Conservation (phyloP, 1,140 invertebrate genomes). For the Nylanderia fulva region DNA sequence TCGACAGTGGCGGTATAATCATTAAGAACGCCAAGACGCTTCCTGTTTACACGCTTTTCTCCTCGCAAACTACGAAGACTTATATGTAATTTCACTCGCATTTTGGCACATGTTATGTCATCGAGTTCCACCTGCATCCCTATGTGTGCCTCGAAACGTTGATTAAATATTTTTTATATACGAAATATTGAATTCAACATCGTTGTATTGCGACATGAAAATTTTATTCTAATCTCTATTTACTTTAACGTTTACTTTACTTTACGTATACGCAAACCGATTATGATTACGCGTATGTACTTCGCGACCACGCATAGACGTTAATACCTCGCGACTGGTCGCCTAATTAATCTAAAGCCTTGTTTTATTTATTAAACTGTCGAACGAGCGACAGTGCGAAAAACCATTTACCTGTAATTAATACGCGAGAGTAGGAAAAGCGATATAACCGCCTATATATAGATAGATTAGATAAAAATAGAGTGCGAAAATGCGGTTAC, state of each 20-base stretch:
- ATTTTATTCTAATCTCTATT: not conserved
- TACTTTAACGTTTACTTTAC: constrained; percentile 7
- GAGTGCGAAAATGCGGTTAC: constrained; percentile 51
- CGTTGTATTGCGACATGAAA: too few species aligned
- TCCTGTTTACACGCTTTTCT: not conserved
- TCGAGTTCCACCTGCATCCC: not conserved
- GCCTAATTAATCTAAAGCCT: constrained; percentile 40
- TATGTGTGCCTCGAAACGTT: too few species aligned
- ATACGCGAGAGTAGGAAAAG: constrained; percentile 29
- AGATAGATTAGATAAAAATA: constrained; percentile 49
- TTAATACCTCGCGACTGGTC: not conserved
- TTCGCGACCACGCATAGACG: not conserved
- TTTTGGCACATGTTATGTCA: not conserved
- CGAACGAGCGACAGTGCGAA: constrained; percentile 37
- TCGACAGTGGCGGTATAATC: not conserved
- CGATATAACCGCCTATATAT: constrained; percentile 8
- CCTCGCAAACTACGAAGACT: not conserved
- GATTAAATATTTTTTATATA: too few species aligned
- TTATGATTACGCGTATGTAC: not conserved
- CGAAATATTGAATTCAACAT: too few species aligned
- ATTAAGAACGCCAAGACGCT: not conserved
- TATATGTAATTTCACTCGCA: not conserved
- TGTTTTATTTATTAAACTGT: constrained; percentile 40
- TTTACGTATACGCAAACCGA: not conserved
- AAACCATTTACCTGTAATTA: constrained; percentile 37